Percentiles rank a stretch among this genome's conserved stretches.
These are phyloP conservation scores for Gymnorhina tibicen DNA, from an alignment of 2,113 vertebrate species.

Conservation along the genomic window DNA sequence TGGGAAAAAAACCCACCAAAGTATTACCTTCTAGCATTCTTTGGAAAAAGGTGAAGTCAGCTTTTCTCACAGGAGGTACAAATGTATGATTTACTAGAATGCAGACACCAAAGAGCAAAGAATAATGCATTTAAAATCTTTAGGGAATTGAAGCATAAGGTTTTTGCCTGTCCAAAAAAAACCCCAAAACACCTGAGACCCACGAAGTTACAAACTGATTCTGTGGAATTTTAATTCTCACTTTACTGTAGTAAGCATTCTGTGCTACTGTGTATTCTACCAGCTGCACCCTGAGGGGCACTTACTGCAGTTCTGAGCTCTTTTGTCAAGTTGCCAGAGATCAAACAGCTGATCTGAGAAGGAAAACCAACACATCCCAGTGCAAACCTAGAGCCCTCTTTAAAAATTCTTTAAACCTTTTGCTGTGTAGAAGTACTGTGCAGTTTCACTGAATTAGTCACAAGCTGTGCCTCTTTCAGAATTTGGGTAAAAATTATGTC, in stretches of 20 bases:
- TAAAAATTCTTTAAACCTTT: not conserved
- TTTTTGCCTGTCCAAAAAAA: not conserved
- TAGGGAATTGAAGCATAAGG: not conserved
- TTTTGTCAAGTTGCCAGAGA: not conserved
- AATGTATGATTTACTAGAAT: not conserved
- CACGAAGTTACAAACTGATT: not conserved
- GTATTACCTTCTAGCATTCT: not conserved
- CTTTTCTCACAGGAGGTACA: not conserved
- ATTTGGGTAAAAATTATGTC: not conserved
- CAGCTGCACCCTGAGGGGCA: not conserved
- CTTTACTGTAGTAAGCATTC: not conserved
- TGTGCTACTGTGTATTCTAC: not conserved
- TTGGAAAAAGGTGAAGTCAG: not conserved
- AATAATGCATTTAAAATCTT: not conserved
- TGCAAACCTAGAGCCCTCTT: not conserved
- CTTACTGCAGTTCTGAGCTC: not conserved
- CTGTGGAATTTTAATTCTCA: not conserved
- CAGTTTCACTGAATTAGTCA: not conserved
- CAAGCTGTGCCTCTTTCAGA: not conserved
- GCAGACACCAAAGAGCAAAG: not conserved
- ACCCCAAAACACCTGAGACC: not conserved
- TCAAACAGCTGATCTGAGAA: not conserved
- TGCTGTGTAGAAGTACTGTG: not conserved
- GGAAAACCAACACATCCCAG: not conserved
- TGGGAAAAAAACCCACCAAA: not conserved